A percentile compares a stretch with the other conserved stretches of the same genome.
phyloP scores from a whole-genome alignment of 2,797 vertebrate species.

The Brachyrhaphis roseni region DNA sequence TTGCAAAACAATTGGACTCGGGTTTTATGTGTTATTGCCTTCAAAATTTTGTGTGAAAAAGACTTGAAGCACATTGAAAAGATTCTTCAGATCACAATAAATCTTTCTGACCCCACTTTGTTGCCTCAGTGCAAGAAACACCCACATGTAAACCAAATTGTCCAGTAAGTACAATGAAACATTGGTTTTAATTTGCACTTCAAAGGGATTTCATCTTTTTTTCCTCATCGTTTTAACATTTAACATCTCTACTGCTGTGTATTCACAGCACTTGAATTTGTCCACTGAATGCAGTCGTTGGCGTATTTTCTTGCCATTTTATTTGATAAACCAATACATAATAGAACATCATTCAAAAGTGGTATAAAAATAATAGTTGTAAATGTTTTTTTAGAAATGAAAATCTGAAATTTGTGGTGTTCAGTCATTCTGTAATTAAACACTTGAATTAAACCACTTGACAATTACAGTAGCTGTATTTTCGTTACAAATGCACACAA shows the following conservation, averaged over 20 bases:
- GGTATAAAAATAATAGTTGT: neutral
- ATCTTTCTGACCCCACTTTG: conserved; percentile 39
- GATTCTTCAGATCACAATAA: conserved; percentile 41
- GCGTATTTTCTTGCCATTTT: neutral
- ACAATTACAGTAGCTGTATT: too few relatives aligned
- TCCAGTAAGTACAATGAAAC: conserved; percentile 30
- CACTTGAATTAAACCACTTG: neutral
- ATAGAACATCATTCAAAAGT: neutral
- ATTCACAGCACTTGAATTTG: neutral
- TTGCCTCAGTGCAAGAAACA: conserved; percentile 49
- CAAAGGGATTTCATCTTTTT: conserved; percentile 42
- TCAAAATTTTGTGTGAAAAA: conserved; percentile 24
- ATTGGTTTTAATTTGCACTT: conserved; percentile 50
- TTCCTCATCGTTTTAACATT: neutral
- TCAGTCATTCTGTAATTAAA: neutral
- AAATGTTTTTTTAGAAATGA: neutral
- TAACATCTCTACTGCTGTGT: neutral
- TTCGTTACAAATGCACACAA: too few relatives aligned
- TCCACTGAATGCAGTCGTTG: neutral
- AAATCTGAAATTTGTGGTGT: neutral
- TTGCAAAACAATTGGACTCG: neutral
- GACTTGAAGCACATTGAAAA: conserved; percentile 36
- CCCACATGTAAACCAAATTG: conserved; percentile 55
- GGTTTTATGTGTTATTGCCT: neutral
- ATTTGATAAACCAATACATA: neutral